Conservation (phyloP, 2,797 vertebrate species). For the Acanthurus tractus region DNA sequence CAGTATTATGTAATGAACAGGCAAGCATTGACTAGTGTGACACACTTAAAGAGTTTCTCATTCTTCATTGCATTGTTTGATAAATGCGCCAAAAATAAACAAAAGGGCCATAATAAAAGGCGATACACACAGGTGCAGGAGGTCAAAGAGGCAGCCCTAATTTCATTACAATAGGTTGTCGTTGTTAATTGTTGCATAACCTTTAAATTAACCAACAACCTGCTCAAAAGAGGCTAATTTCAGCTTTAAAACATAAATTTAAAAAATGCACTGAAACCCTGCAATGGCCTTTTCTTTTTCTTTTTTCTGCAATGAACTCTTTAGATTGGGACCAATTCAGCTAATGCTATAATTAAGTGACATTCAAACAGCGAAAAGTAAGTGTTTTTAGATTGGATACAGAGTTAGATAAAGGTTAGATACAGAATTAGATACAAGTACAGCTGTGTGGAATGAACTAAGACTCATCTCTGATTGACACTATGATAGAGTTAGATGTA, state of each 20-base stretch:
- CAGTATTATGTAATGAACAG: background rate
- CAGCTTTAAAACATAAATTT: too few relatives aligned
- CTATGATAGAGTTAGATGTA: background rate
- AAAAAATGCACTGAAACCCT: background rate
- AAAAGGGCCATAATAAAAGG: too few relatives aligned
- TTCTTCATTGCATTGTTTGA: background rate
- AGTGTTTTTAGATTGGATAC: too few relatives aligned
- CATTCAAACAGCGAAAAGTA: background rate
- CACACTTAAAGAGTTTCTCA: background rate
- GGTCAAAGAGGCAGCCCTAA: too few relatives aligned
- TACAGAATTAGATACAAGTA: background rate
- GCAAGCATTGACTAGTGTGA: background rate
- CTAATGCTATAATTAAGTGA: background rate
- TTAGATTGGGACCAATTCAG: background rate
- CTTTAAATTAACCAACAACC: background rate
- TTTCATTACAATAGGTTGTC: too few relatives aligned
- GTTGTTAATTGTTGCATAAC: background rate
- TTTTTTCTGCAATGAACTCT: background rate
- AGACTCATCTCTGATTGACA: constrained; percentile 1
- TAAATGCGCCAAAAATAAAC: background rate
- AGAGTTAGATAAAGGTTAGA: too few relatives aligned
- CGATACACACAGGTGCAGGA: too few relatives aligned
- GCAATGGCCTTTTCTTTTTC: too few relatives aligned
- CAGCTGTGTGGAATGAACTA: too few relatives aligned
- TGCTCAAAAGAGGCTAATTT: background rate